Conservation (phyloP, 1,140 invertebrate species). For the Drosophila kepulauana region DNA sequence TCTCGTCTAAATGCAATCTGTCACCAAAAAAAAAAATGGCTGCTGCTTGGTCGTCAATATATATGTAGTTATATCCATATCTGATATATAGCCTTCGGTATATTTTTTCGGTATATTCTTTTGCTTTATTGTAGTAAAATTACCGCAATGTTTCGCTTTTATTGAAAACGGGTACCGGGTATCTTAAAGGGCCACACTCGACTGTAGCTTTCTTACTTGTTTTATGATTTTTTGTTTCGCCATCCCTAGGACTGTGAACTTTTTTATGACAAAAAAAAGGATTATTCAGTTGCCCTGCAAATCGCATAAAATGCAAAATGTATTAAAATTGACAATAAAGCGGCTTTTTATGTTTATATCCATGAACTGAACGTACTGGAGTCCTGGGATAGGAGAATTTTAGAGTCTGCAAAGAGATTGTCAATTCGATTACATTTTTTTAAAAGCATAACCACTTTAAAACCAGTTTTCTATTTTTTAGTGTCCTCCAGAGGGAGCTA, state of each 20-base stretch:
- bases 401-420: conserved; percentile 7
- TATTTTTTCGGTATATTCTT: too few species aligned
- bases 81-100: too few species aligned
- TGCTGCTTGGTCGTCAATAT: too few species aligned
- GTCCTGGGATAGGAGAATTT: neutral
- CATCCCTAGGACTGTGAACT: neutral
- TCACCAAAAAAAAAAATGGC: too few species aligned
- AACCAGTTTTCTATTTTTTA: conserved; percentile 78
- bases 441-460: conserved; percentile 70
- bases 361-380: conserved; percentile 26
- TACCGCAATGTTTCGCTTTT: too few species aligned
- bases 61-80: too few species aligned
- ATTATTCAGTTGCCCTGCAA: conserved; percentile 61
- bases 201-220: conserved; percentile 6
- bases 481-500: conserved; percentile 65
- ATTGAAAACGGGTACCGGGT: too few species aligned
- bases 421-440: conserved; percentile 61
- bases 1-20: too few species aligned
- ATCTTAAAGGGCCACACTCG: too few species aligned
- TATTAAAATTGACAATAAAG: conserved; percentile 84
- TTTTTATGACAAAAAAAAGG: conserved; percentile 61
- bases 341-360: conserved; percentile 74
- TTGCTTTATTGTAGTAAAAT: too few species aligned
- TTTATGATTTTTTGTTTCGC: conserved; percentile 30
- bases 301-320: conserved; percentile 80